phyloP scores from a whole-genome alignment of 2,888 invertebrate genomes.

The Cyrtodaria siliqua region DNA sequence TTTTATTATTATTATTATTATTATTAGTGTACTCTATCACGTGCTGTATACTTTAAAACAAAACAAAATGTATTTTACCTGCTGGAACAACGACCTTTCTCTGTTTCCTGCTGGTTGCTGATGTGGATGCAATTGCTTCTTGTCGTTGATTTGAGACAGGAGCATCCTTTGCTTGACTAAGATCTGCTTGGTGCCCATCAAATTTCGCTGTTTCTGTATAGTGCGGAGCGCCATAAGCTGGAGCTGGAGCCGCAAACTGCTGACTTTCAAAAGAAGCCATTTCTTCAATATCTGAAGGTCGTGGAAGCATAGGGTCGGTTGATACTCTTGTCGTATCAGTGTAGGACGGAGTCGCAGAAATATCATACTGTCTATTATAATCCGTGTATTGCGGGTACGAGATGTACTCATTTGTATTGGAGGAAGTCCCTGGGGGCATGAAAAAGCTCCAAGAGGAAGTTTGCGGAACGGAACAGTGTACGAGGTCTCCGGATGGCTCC shows the following conservation, averaged over 20 bases:
- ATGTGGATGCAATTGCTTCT: neutral
- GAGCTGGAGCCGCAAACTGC: neutral
- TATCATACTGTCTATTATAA: conserved; percentile 37
- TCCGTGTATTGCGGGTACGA: conserved; percentile 34
- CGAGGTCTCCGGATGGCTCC: too few relatives aligned
- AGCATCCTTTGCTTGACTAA: neutral
- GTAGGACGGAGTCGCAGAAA: conserved; percentile 5
- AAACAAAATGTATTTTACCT: too few relatives aligned
- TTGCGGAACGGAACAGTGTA: too few relatives aligned
- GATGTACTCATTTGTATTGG: conserved; percentile 5
- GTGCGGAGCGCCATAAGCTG: neutral
- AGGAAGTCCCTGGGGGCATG: too few relatives aligned
- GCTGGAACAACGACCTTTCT: conserved; percentile 65
- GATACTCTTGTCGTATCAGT: conserved; percentile 15
- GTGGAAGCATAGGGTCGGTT: conserved; percentile 62
- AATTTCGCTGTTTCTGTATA: neutral
- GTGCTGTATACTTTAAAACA: too few relatives aligned
- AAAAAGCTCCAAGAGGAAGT: too few relatives aligned
- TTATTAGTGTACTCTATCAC: too few relatives aligned
- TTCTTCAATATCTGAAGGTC: conserved; percentile 58
- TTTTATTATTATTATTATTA: too few relatives aligned
- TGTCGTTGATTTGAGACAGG: neutral
- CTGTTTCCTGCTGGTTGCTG: conserved; percentile 19
- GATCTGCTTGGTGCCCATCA: neutral
- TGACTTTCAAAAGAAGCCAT: conserved; percentile 43